phyloP scores from a whole-genome alignment of 1,140 invertebrate genomes.

The Gonatopus flavifemur region DNA sequence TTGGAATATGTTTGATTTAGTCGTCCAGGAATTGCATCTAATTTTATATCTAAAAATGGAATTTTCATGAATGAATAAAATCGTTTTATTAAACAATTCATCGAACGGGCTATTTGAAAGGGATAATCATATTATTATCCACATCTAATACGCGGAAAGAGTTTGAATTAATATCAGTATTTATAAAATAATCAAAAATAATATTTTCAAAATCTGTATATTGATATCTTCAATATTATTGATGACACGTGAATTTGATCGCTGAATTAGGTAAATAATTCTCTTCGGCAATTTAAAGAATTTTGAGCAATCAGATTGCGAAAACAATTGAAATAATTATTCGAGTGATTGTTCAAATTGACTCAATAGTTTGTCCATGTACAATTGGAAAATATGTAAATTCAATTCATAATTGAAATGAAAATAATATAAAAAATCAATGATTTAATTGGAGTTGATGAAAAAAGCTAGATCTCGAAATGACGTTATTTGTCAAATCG shows the following conservation, averaged over 20 bases:
- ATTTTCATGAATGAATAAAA: slow-evolving; percentile 72
- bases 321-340: slow-evolving; percentile 5
- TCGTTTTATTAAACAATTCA: slow-evolving; percentile 63
- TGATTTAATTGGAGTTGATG: slow-evolving; percentile 44
- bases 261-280: background rate
- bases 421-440: slow-evolving; percentile 63
- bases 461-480: slow-evolving; percentile 61
- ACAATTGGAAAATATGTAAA: slow-evolving; percentile 44
- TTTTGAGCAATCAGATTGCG: slow-evolving; percentile 69
- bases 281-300: slow-evolving; percentile 56
- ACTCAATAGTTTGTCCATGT: slow-evolving; percentile 62
- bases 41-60: slow-evolving; percentile 65
- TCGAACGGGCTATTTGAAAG: slow-evolving; percentile 61
- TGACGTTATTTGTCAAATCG: slow-evolving; percentile 56
- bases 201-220: slow-evolving; percentile 63
- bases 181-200: slow-evolving; percentile 69
- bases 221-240: slow-evolving; percentile 73
- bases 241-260: slow-evolving; percentile 66
- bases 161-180: slow-evolving; percentile 47
- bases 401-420: slow-evolving; percentile 59
- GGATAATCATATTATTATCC: slow-evolving; percentile 64
- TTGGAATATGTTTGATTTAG: slow-evolving; percentile 66
- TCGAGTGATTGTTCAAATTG: slow-evolving; percentile 63
- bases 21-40: slow-evolving; percentile 68
- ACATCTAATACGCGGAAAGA: slow-evolving; percentile 65